These are phyloP conservation scores for Eupeodes latifasciatus DNA, from an alignment of 2,888 invertebrate species.

Conservation along the genomic window DNA sequence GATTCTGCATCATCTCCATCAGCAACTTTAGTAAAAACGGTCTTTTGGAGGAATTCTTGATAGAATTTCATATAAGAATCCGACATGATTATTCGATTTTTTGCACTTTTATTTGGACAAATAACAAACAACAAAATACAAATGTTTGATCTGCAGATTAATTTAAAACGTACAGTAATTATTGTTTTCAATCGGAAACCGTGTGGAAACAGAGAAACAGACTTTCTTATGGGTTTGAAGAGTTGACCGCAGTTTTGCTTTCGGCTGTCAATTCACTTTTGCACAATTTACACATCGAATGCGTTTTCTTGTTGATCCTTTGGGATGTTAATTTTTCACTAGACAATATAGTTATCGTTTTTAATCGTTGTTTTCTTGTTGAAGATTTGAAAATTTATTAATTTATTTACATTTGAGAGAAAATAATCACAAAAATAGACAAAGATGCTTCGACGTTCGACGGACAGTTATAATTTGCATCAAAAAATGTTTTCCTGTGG, in stretches of 20 bases:
- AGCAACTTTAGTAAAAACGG: not conserved
- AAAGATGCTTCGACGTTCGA: conserved; percentile 12
- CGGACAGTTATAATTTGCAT: conserved; percentile 14
- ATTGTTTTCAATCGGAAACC: not conserved
- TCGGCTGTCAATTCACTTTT: conserved; percentile 34
- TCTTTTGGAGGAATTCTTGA: conserved; percentile 78
- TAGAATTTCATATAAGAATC: conserved; percentile 78
- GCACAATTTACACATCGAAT: conserved; percentile 21
- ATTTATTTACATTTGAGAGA: conserved; percentile 2
- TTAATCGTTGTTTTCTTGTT: not conserved
- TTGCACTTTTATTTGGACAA: not conserved
- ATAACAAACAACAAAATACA: conserved; percentile 8
- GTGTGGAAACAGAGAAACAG: too few species aligned
- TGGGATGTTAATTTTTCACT: not conserved
- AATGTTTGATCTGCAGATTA: not conserved
- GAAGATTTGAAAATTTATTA: not conserved
- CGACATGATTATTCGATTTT: conserved; percentile 52
- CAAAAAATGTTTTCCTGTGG: conserved; percentile 6
- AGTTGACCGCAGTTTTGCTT: not conserved
- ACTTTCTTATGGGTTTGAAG: not conserved
- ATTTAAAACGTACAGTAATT: not conserved
- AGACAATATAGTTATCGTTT: not conserved
- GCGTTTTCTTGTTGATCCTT: conserved; percentile 30
- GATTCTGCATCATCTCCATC: not conserved
- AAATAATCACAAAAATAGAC: conserved; percentile 24